These are phyloP conservation scores for Drosophila auraria DNA, from an alignment of 1,140 invertebrate genomes.

Conservation along the genomic window DNA sequence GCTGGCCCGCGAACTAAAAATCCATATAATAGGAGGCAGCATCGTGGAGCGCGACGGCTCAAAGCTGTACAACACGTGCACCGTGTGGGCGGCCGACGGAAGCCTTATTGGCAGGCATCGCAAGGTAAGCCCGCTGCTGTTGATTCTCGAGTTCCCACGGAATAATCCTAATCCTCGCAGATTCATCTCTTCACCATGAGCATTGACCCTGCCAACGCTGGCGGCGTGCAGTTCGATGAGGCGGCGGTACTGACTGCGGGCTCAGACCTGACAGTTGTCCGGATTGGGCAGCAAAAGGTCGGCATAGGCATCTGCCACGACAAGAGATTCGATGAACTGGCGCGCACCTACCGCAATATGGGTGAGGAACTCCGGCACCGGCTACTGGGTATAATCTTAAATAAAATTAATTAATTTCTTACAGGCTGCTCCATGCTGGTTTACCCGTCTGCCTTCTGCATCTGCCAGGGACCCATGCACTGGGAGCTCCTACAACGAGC, in stretches of 20 bases:
- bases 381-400: too few species aligned
- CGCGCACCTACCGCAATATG: conserved; percentile 91
- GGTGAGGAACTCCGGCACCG: conserved; percentile 28
- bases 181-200: conserved; percentile 98
- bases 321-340: conserved; percentile 95
- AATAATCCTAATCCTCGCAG: conserved; percentile 21
- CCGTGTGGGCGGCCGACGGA: conserved; percentile 93
- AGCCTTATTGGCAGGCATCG: conserved; percentile 90
- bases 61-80: conserved; percentile 94
- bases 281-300: conserved; percentile 90
- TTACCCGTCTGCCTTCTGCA: conserved; percentile 98
- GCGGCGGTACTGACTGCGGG: conserved; percentile 93
- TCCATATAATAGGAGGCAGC: conserved; percentile 95
- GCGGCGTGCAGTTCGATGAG: conserved; percentile 96
- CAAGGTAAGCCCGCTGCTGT: conserved; percentile 86
- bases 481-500: conserved; percentile 94
- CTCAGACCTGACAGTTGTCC: conserved; percentile 90
- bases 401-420: neutral
- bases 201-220: conserved; percentile 88
- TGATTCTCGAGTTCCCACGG: neutral
- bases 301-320: conserved; percentile 98
- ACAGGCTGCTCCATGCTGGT: conserved; percentile 92
- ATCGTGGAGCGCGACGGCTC: conserved; percentile 91
- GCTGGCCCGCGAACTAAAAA: conserved; percentile 91
- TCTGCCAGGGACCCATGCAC: conserved; percentile 97